Evolutionary conservation across 1,140 invertebrate genomes (phyloP), one percentile per base, ranked within the genome.

Genomic region (Pseudoatta argentina): DNA sequence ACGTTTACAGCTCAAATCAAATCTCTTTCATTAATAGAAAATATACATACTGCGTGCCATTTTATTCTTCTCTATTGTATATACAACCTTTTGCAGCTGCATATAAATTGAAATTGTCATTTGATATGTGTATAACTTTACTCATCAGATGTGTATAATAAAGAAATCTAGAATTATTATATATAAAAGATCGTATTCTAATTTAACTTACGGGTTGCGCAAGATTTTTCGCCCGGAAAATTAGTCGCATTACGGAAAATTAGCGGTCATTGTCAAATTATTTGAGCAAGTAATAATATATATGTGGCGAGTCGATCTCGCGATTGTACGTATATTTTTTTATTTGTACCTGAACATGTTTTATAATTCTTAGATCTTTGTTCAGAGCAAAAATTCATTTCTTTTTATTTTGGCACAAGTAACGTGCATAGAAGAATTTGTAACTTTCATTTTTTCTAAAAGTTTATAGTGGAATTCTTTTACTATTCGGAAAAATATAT

Each of bases 201-300:
- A 75, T 79, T 69, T 59, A 48, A 57, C 3, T 76, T 16, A 8
- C n/a, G 27, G 16, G 27, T 53, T 21, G 8, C 21, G 5, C 21
- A 63, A 63, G 18, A 18, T 78, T 77, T 63, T 44, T 30, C 27
- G 34, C 12, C 76, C 18, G 5, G 10, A 24, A 24, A 24, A 24
- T 24, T 48, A 24, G 6, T 64, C n/a, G 10, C n/a, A 57, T 72
- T 51, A 57, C 2, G 8, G 18, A 48, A 69, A 75, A 85, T 24
- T 18, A 63, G 5, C 0, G 6, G 27, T 63, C 64, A 67, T 55
- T 79, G 59, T 71, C 18, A 67, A 89, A 82, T 51, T 6, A 89
- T 89, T 89, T 89, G 88, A 89, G 88, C 88, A 89, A 89, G 30
- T 89, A 73, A 78, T 69, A 85, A 61, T 79, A 88, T 30, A 12